These are phyloP conservation scores for Haemorhous mexicanus DNA, from an alignment of 2,113 vertebrate species.

Conservation along the genomic window DNA sequence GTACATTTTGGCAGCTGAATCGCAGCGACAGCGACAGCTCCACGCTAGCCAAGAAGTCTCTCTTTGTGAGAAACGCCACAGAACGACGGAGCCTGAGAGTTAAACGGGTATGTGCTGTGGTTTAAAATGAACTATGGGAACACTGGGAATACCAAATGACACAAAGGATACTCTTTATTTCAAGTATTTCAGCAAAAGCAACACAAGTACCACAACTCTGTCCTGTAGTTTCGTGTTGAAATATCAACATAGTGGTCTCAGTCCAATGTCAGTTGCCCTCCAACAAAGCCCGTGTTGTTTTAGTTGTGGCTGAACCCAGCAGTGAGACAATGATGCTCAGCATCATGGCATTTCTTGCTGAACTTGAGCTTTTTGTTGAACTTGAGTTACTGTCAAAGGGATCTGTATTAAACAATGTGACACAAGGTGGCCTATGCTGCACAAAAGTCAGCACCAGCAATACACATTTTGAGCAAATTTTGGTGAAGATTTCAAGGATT, in stretches of 20 bases:
- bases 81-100: slow-evolving; percentile 80
- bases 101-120: slow-evolving; percentile 74
- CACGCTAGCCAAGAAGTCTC: slow-evolving; percentile 80
- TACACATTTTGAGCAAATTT: background rate
- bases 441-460: background rate
- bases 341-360: background rate
- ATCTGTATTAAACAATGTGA: background rate
- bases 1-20: slow-evolving; percentile 72
- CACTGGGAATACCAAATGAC: background rate
- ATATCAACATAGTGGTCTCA: background rate
- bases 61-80: slow-evolving; percentile 81
- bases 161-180: background rate
- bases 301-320: background rate
- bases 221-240: background rate
- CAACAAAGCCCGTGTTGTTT: background rate
- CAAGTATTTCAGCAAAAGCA: background rate
- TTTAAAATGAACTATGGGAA: background rate
- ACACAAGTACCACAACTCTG: background rate
- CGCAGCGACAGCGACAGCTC: slow-evolving; percentile 87
- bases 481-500: background rate
- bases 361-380: background rate
- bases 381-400: background rate
- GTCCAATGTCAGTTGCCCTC: background rate
- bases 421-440: background rate
- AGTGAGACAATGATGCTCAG: background rate